Conservation (phyloP, 2,797 vertebrate genomes). For the Chromobotia macracanthus region DNA sequence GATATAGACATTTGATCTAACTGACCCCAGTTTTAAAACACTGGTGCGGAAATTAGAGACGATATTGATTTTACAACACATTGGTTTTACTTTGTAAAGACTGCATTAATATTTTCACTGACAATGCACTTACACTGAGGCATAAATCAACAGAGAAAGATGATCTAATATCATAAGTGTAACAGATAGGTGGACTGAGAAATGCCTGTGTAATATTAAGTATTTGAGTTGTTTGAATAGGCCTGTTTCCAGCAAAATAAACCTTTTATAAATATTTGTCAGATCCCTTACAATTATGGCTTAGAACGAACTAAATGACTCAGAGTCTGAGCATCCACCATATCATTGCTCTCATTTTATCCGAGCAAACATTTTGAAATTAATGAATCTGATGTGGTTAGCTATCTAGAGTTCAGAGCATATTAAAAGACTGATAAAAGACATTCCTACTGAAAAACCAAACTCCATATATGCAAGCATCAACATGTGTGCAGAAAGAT, state of each 20-base stretch:
- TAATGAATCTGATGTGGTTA: conserved; percentile 58
- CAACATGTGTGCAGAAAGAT: conserved; percentile 23
- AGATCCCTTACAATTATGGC: background rate
- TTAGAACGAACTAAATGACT: background rate
- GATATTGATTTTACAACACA: conserved; percentile 19
- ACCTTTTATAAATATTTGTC: background rate
- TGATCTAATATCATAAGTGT: background rate
- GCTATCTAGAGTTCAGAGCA: conserved; percentile 60
- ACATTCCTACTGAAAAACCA: conserved; percentile 62
- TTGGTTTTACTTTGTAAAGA: conserved; percentile 23
- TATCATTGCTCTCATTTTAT: conserved; percentile 73
- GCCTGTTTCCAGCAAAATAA: background rate
- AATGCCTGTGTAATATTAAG: conserved; percentile 7
- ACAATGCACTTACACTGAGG: conserved; percentile 7
- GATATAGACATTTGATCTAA: background rate
- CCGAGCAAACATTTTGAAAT: background rate
- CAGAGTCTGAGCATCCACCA: background rate
- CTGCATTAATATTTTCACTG: conserved; percentile 24
- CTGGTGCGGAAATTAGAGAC: background rate
- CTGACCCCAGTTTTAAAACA: background rate
- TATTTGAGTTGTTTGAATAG: background rate
- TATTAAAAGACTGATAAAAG: conserved; percentile 57
- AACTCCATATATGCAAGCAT: conserved; percentile 71
- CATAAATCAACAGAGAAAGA: conserved; percentile 13
- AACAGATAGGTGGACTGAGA: background rate